Percentiles rank a stretch among this genome's conserved stretches.
Conservation (phyloP, 2,888 invertebrate species). For the Plagiodera versicolora region DNA sequence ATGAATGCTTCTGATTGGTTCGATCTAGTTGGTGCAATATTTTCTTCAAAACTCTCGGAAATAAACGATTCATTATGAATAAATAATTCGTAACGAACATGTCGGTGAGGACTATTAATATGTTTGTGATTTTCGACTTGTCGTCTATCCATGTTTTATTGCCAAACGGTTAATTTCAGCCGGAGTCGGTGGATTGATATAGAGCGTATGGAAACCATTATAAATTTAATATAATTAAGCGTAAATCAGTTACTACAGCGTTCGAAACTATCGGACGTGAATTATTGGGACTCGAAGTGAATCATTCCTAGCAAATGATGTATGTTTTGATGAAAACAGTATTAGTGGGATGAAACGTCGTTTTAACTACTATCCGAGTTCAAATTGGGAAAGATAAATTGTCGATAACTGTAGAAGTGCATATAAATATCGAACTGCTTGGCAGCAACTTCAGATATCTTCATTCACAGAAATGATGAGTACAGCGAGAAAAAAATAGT, state of each 20-base stretch:
- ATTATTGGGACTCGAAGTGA: conserved; percentile 27
- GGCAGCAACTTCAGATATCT: neutral
- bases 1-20: no score
- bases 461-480: neutral
- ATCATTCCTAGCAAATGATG: conserved; percentile 20
- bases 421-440: neutral
- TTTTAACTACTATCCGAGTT: neutral
- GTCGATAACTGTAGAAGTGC: neutral
- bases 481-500: no score
- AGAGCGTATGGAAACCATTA: conserved; percentile 39
- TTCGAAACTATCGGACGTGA: conserved; percentile 35
- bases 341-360: neutral
- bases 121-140: conserved; percentile 26
- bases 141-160: conserved; percentile 30
- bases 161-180: conserved; percentile 32
- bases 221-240: conserved; percentile 43
- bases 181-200: conserved; percentile 34
- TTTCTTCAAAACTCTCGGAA: no score
- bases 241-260: conserved; percentile 42
- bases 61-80: neutral
- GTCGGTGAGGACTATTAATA: conserved; percentile 26
- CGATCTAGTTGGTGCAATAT: no score
- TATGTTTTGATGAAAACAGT: conserved; percentile 8
- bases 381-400: neutral
- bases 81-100: neutral